phyloP scores from a whole-genome alignment of 2,888 invertebrate species.

The Coleophora flavipennella region DNA sequence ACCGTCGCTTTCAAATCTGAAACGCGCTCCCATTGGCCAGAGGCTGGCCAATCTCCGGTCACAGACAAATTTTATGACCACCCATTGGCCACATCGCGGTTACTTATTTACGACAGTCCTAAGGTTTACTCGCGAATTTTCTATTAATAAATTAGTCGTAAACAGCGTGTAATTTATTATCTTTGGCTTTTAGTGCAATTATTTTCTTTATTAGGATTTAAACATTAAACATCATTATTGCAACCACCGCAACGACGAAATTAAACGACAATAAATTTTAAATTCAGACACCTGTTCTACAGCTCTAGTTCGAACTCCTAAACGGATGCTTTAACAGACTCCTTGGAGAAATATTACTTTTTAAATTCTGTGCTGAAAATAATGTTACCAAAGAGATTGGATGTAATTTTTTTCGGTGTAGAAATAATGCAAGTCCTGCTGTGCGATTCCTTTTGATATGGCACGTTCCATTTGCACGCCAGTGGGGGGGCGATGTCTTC shows the following conservation, averaged over 20 bases:
- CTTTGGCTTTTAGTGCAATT: slow-evolving; percentile 58
- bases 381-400: slow-evolving; percentile 26
- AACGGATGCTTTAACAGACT: no score
- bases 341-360: no score
- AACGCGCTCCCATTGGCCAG: slow-evolving; percentile 51
- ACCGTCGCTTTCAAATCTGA: slow-evolving; percentile 67
- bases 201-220: slow-evolving; percentile 65
- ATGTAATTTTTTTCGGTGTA: slow-evolving; percentile 33
- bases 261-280: background rate
- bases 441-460: slow-evolving; percentile 40
- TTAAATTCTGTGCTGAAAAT: background rate
- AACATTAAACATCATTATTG: slow-evolving; percentile 14
- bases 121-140: slow-evolving; percentile 68
- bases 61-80: slow-evolving; percentile 56
- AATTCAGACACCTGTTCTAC: background rate
- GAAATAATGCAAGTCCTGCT: slow-evolving; percentile 44
- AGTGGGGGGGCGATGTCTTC: slow-evolving; percentile 57
- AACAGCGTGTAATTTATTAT: slow-evolving; percentile 59
- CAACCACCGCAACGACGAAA: background rate
- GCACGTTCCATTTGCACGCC: slow-evolving; percentile 34
- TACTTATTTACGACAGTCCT: slow-evolving; percentile 65
- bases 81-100: slow-evolving; percentile 58
- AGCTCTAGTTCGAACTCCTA: background rate
- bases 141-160: slow-evolving; percentile 72
- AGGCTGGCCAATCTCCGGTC: slow-evolving; percentile 52